Evolutionary conservation across 37 sponge, comb jelly and placozoan species (phyloP).

Genomic region (Mnemiopsis leidyi): DNA sequence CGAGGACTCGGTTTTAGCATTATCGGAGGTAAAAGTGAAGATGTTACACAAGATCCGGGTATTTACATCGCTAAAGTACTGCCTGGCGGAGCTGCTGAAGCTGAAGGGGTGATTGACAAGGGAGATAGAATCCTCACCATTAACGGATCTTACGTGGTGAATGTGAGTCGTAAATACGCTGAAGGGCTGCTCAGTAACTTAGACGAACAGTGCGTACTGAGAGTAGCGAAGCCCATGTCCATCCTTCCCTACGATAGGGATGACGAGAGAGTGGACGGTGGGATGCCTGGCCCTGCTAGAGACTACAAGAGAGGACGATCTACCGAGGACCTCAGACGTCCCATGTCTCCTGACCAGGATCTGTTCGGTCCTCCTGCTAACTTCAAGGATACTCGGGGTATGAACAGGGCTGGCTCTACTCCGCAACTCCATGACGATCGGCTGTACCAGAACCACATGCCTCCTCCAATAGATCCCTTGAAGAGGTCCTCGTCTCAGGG

Average conservation of each 20-base stretch:
- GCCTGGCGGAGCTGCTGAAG: slow-evolving; percentile 54
- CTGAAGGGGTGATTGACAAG: neutral
- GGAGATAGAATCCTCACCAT: slow-evolving; percentile 45
- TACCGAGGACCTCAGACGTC: slow-evolving; percentile 58
- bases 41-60: slow-evolving; percentile 61
- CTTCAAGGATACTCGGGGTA: slow-evolving; percentile 53
- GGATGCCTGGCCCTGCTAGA: neutral
- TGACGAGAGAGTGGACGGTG: neutral
- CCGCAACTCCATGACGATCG: slow-evolving; percentile 22
- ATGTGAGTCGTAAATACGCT: slow-evolving; percentile 52
- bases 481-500: slow-evolving; percentile 63
- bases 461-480: neutral
- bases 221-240: slow-evolving; percentile 37
- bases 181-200: neutral
- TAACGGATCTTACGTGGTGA: slow-evolving; percentile 46
- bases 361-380: slow-evolving; percentile 39
- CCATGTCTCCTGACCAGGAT: slow-evolving; percentile 15
- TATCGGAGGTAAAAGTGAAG: slow-evolving; percentile 57
- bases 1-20: slow-evolving; percentile 58
- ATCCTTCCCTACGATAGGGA: neutral
- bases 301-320: slow-evolving; percentile 3
- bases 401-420: slow-evolving; percentile 54
- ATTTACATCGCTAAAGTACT: slow-evolving; percentile 64
- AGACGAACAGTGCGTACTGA: slow-evolving; percentile 39
- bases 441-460: slow-evolving; percentile 30